Conservation (phyloP, 2,888 invertebrate species). For the Andrena minutula region DNA sequence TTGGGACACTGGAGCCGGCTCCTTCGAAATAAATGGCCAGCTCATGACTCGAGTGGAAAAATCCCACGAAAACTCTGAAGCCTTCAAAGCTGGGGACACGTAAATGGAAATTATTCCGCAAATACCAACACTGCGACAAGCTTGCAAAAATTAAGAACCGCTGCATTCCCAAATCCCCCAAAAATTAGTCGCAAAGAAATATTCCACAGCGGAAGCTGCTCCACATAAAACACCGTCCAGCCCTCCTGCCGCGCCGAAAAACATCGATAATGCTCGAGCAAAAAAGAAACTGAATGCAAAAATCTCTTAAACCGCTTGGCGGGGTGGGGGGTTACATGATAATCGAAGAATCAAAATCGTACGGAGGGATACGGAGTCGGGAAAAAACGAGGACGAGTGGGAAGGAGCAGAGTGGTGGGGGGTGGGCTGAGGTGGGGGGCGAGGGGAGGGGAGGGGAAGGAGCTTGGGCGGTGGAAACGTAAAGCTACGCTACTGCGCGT, state of each 20-base stretch:
- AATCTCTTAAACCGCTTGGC: constrained; percentile 9
- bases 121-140: no score
- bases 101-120: no score
- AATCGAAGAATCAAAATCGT: constrained; percentile 9
- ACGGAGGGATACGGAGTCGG: not conserved
- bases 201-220: no score
- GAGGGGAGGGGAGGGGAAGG: not conserved
- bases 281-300: not conserved
- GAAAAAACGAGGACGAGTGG: not conserved
- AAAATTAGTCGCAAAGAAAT: no score
- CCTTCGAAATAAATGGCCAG: not conserved
- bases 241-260: not conserved
- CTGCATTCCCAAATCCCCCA: no score
- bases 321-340: not conserved
- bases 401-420: not conserved
- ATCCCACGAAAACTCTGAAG: not conserved
- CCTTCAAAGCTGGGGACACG: no score
- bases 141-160: no score
- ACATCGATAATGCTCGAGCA: not conserved
- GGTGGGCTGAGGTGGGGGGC: not conserved
- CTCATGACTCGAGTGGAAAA: not conserved
- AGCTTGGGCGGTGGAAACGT: constrained; percentile 59
- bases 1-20: constrained; percentile 12
- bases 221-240: no score
- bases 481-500: constrained; percentile 67